Percentiles rank a stretch among this genome's conserved stretches.
Evolutionary conservation across 2,888 invertebrate species (phyloP).

Genomic region (Papilio protenor): DNA sequence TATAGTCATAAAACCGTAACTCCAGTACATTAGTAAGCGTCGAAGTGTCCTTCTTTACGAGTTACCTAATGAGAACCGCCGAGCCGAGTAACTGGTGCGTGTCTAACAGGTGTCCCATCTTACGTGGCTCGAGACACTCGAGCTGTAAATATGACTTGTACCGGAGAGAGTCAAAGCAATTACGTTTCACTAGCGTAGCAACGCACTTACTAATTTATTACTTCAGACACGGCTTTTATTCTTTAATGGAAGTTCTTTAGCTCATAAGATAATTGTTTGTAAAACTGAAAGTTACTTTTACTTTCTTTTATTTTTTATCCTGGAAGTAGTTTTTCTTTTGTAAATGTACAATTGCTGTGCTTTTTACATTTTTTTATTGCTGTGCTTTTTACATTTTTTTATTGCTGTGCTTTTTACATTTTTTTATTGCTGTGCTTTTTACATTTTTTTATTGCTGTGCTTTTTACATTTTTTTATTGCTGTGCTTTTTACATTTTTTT

Average conservation of each 20-base stretch:
- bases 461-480: no score
- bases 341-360: background rate
- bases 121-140: slow-evolving; percentile 49
- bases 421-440: background rate
- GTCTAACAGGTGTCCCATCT: slow-evolving; percentile 66
- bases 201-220: slow-evolving; percentile 35
- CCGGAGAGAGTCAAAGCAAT: slow-evolving; percentile 55
- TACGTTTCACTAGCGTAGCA: slow-evolving; percentile 50
- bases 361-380: no score
- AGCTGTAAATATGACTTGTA: slow-evolving; percentile 47
- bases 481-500: no score
- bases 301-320: background rate
- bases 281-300: slow-evolving; percentile 11
- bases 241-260: slow-evolving; percentile 41
- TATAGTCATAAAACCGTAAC: slow-evolving; percentile 74
- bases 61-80: slow-evolving; percentile 74
- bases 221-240: slow-evolving; percentile 32
- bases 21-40: slow-evolving; percentile 74
- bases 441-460: background rate
- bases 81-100: slow-evolving; percentile 61
- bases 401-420: background rate
- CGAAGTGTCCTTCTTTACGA: slow-evolving; percentile 77
- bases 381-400: no score
- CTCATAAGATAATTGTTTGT: slow-evolving; percentile 1
- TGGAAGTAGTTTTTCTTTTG: background rate